These are phyloP conservation scores for Torymus tubicola DNA, from an alignment of 2,888 invertebrate genomes.

Conservation along the genomic window DNA sequence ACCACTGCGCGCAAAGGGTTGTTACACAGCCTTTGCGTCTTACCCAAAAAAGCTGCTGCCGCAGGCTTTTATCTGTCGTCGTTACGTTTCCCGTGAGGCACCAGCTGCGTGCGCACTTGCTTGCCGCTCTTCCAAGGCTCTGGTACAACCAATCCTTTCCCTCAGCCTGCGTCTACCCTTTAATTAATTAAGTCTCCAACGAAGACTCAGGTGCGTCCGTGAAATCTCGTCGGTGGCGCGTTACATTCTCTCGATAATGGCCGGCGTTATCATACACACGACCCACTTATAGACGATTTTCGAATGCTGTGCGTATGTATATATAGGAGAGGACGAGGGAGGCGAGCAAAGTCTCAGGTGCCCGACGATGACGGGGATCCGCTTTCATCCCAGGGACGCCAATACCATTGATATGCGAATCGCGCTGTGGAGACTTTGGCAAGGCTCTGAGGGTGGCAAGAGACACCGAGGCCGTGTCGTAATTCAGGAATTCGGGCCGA, in stretches of 20 bases:
- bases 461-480: slow-evolving; percentile 26
- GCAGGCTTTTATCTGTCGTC: slow-evolving; percentile 39
- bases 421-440: slow-evolving; percentile 20
- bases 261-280: slow-evolving; percentile 75
- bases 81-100: slow-evolving; percentile 62
- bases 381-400: slow-evolving; percentile 12
- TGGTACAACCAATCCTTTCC: slow-evolving; percentile 14
- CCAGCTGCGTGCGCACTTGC: too few relatives aligned
- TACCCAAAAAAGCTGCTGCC: background rate
- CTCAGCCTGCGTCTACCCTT: slow-evolving; percentile 60
- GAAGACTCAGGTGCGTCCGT: slow-evolving; percentile 74
- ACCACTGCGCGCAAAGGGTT: slow-evolving; percentile 38
- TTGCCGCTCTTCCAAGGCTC: slow-evolving; percentile 63
- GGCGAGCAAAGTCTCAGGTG: slow-evolving; percentile 39
- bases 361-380: background rate
- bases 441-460: background rate
- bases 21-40: background rate
- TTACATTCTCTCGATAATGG: slow-evolving; percentile 69
- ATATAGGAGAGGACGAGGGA: background rate
- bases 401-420: slow-evolving; percentile 60
- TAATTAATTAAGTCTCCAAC: slow-evolving; percentile 75
- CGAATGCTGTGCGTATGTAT: slow-evolving; percentile 13
- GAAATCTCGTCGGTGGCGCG: slow-evolving; percentile 66
- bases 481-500: slow-evolving; percentile 46
- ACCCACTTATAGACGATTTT: slow-evolving; percentile 71